Conservation (phyloP, 2,888 invertebrate species). For the Sinhomidia bicolor region DNA sequence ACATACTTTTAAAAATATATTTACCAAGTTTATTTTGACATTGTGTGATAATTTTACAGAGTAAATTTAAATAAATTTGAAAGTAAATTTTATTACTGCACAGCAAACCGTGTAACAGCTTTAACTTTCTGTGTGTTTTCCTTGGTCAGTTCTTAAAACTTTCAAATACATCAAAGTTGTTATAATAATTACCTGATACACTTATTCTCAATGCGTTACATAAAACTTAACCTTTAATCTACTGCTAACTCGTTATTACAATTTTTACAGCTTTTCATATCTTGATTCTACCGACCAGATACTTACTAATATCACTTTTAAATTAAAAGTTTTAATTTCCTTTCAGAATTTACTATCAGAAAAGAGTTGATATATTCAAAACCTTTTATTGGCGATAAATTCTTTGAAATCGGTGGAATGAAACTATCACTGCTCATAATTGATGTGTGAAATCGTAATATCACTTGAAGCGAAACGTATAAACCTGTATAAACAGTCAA, state of each 20-base stretch:
- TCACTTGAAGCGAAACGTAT: neutral
- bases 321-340: too few relatives aligned
- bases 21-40: too few relatives aligned
- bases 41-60: neutral
- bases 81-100: neutral
- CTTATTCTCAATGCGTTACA: constrained; percentile 38
- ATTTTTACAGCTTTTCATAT: too few relatives aligned
- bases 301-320: neutral
- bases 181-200: constrained; percentile 43
- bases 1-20: too few relatives aligned
- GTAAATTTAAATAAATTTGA: too few relatives aligned
- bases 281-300: too few relatives aligned
- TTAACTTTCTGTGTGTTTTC: neutral
- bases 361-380: too few relatives aligned
- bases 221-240: too few relatives aligned
- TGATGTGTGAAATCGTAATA: neutral
- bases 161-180: constrained; percentile 27
- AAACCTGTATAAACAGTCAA: constrained; percentile 5
- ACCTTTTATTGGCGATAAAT: neutral
- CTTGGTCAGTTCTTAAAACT: neutral
- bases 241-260: too few relatives aligned
- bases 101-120: too few relatives aligned
- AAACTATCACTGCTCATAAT: neutral
- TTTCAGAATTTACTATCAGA: neutral
- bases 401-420: constrained; percentile 7